Percentiles rank a stretch among this genome's conserved stretches.
These are phyloP conservation scores for Cheilosia variabilis DNA, from an alignment of 2,888 invertebrate species.

Conservation along the genomic window DNA sequence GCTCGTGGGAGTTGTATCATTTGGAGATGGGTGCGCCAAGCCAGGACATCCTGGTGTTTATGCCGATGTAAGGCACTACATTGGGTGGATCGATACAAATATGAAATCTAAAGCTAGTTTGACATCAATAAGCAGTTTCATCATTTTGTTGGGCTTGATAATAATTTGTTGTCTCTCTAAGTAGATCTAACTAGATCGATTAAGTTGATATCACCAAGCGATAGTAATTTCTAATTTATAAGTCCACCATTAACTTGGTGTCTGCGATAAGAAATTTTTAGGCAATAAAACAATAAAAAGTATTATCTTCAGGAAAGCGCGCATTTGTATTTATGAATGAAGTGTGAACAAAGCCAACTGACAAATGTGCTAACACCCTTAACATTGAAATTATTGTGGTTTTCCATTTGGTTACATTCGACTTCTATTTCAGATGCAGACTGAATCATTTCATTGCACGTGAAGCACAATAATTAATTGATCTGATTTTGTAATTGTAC, in stretches of 20 bases:
- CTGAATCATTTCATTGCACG: too few species aligned
- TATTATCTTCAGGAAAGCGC: too few species aligned
- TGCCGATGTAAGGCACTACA: slow-evolving; percentile 85
- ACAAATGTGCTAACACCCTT: background rate
- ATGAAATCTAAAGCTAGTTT: slow-evolving; percentile 21
- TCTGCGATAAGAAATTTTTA: too few species aligned
- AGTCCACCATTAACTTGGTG: too few species aligned
- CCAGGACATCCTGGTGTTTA: slow-evolving; percentile 91
- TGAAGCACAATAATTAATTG: too few species aligned
- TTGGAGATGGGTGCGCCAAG: slow-evolving; percentile 91
- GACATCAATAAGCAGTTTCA: background rate
- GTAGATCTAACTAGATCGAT: background rate
- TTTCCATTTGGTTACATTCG: too few species aligned
- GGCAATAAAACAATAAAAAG: too few species aligned
- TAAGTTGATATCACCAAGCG: background rate
- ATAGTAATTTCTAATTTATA: too few species aligned
- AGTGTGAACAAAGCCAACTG: background rate
- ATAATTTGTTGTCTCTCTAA: slow-evolving; percentile 2
- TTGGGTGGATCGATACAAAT: slow-evolving; percentile 77
- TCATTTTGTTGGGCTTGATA: background rate
- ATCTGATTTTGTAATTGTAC: too few species aligned
- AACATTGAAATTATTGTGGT: too few species aligned
- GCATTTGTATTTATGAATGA: background rate
- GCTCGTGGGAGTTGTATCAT: slow-evolving; percentile 91
- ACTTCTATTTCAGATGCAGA: too few species aligned